A percentile compares a stretch with the other conserved stretches of the same genome.
phyloP scores from a whole-genome alignment of 2,113 vertebrate species.

The Odobenus rosmarus region DNA sequence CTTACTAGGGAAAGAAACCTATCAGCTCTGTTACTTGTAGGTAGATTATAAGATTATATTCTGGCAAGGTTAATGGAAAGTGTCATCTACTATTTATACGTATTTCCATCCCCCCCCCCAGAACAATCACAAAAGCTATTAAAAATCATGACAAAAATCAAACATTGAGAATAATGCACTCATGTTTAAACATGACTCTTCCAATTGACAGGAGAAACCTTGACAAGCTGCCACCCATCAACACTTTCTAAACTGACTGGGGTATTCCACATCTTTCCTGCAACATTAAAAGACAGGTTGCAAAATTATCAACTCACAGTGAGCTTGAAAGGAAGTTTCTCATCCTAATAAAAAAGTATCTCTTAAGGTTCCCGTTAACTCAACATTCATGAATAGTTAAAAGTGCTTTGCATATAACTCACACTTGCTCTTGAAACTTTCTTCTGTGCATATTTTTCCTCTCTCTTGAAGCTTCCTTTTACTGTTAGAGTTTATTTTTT shows the following conservation, averaged over 20 bases:
- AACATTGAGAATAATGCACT: constrained; percentile 58
- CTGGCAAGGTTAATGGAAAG: constrained; percentile 62
- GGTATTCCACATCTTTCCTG: constrained; percentile 47
- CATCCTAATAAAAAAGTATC: neutral
- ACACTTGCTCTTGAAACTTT: neutral
- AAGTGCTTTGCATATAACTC: neutral
- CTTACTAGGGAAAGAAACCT: neutral
- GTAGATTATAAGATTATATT: neutral
- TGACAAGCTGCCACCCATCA: constrained; percentile 49
- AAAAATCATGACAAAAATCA: constrained; percentile 63
- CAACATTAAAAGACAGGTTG: constrained; percentile 57
- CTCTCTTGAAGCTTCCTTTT: neutral
- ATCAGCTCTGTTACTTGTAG: constrained; percentile 17
- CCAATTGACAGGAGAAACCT: constrained; percentile 56
- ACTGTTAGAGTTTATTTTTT: neutral
- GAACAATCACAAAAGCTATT: constrained; percentile 69
- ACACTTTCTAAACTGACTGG: constrained; percentile 52
- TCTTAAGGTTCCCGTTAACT: neutral
- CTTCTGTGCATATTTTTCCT: neutral
- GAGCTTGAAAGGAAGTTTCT: constrained; percentile 29
- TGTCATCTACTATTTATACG: constrained; percentile 10
- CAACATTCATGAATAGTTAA: neutral
- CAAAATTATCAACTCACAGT: constrained; percentile 69
- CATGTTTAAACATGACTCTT: constrained; percentile 71
- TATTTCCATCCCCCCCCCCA: neutral